Evolutionary conservation across 2,797 vertebrate genomes (phyloP).

Genomic region (Cephalopachus bancanus): DNA sequence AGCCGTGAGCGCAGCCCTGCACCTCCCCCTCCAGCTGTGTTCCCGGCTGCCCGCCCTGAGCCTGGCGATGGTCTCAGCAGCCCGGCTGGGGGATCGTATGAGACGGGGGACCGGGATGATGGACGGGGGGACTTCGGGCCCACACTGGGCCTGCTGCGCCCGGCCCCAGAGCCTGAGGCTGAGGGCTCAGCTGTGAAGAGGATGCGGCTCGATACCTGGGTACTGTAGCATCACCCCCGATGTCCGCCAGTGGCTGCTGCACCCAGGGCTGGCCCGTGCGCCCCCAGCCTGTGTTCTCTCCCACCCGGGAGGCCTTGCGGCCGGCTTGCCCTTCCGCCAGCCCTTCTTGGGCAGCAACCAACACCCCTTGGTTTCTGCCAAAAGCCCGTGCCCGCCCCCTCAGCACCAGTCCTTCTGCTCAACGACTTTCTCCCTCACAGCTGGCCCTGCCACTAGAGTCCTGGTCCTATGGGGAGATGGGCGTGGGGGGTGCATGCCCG

Average conservation of each 20-base stretch:
- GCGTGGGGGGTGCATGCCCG: not conserved
- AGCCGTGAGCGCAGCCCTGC: conserved; percentile 95
- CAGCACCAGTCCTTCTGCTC: conserved; percentile 60
- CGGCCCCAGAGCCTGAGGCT: conserved; percentile 92
- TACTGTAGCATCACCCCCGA: conserved; percentile 91
- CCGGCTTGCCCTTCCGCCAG: conserved; percentile 19
- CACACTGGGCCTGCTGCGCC: conserved; percentile 93
- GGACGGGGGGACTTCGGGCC: conserved; percentile 91
- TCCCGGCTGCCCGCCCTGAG: conserved; percentile 91
- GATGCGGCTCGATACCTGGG: conserved; percentile 97
- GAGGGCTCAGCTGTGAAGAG: conserved; percentile 95
- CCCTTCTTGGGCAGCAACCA: conserved; percentile 9
- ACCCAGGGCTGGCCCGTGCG: conserved; percentile 67
- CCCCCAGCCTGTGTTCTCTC: conserved; percentile 47
- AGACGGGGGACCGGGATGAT: conserved; percentile 96
- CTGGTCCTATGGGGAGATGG: conserved; percentile 65
- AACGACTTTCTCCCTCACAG: not conserved
- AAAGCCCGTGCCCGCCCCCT: not conserved
- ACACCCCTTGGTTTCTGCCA: not conserved
- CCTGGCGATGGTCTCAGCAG: conserved; percentile 96
- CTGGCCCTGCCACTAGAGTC: conserved; percentile 2
- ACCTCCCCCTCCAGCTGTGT: conserved; percentile 92
- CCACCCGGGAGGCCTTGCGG: conserved; percentile 68
- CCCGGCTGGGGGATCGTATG: conserved; percentile 96
- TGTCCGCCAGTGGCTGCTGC: conserved; percentile 61